Evolutionary conservation across 2,888 invertebrate genomes (phyloP).

Genomic region (Eristalis intricaria): DNA sequence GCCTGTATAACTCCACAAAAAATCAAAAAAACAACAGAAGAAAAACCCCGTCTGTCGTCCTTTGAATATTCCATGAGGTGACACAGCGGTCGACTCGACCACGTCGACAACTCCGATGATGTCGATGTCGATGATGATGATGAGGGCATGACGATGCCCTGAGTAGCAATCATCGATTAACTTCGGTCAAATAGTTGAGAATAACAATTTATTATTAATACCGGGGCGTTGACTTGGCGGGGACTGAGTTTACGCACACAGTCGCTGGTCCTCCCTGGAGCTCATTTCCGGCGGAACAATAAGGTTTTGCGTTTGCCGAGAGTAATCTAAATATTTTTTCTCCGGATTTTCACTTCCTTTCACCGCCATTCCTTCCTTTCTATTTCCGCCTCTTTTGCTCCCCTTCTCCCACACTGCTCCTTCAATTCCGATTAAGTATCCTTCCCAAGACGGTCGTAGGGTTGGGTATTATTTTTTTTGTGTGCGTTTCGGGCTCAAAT

Average conservation of each 20-base stretch:
- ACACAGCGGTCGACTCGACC: constrained; percentile 15
- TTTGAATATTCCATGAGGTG: constrained; percentile 52
- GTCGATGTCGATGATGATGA: constrained; percentile 21
- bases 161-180: constrained; percentile 65
- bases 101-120: constrained; percentile 1
- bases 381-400: constrained; percentile 25
- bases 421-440: constrained; percentile 54
- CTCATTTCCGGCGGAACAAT: constrained; percentile 71
- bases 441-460: constrained; percentile 62
- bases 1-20: not conserved
- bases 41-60: constrained; percentile 7
- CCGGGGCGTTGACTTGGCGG: constrained; percentile 4
- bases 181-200: constrained; percentile 67
- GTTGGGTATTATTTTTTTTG: not conserved
- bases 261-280: constrained; percentile 31
- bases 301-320: constrained; percentile 62
- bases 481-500: constrained; percentile 22
- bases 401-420: constrained; percentile 13
- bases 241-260: too few species aligned
- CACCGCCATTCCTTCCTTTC: constrained; percentile 40
- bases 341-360: constrained; percentile 59
- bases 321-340: constrained; percentile 66
- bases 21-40: not conserved
- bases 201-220: constrained; percentile 67
- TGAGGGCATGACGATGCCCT: constrained; percentile 27